phyloP scores from a whole-genome alignment of 2,797 vertebrate species.

The Chrosomus eos region DNA sequence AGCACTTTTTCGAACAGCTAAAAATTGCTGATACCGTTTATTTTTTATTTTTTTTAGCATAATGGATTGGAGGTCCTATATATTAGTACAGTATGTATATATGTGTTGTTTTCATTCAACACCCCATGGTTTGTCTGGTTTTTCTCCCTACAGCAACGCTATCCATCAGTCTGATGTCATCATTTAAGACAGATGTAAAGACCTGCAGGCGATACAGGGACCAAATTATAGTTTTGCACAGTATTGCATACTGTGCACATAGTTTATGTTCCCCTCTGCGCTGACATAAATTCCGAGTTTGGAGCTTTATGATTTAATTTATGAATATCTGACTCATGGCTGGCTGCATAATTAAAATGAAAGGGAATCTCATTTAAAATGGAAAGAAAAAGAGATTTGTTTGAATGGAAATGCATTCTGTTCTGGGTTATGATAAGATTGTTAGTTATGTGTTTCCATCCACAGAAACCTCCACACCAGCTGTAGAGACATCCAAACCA shows the following conservation, averaged over 20 bases:
- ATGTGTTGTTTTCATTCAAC: constrained; percentile 14
- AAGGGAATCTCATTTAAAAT: constrained; percentile 29
- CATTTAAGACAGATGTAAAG: constrained; percentile 22
- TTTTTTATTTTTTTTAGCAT: not conserved
- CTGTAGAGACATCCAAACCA: constrained; percentile 42
- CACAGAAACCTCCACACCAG: constrained; percentile 74
- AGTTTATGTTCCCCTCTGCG: constrained; percentile 22
- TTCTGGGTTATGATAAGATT: constrained; percentile 9
- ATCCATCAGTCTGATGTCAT: constrained; percentile 34
- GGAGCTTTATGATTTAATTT: constrained; percentile 40
- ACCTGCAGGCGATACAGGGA: not conserved
- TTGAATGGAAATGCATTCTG: not conserved
- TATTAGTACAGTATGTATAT: constrained; percentile 24
- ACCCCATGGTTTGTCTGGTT: constrained; percentile 22
- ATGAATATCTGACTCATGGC: constrained; percentile 42
- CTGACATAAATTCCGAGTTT: constrained; percentile 29
- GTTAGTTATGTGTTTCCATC: constrained; percentile 33
- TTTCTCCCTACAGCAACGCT: constrained; percentile 25
- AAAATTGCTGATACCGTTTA: not conserved
- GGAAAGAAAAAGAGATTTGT: constrained; percentile 4
- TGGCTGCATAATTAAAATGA: constrained; percentile 44
- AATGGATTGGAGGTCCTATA: not conserved
- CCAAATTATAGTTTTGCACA: constrained; percentile 21
- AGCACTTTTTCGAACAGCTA: not conserved
- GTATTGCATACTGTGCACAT: constrained; percentile 24